A percentile compares a stretch with the other conserved stretches of the same genome.
phyloP scores from a whole-genome alignment of 2,888 invertebrate genomes.

The Bellardia bayeri region DNA sequence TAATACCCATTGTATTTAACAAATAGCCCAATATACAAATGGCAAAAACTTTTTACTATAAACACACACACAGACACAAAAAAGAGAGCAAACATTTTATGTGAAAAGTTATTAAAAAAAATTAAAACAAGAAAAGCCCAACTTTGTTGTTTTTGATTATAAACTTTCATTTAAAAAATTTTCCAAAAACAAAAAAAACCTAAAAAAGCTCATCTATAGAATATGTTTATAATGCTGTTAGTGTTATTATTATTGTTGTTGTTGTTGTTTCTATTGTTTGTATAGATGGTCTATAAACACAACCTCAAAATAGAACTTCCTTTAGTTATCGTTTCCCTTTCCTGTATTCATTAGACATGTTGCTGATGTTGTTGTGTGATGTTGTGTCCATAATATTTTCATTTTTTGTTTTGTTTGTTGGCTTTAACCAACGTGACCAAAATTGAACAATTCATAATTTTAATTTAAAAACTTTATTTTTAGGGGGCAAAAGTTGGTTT shows the following conservation, averaged over 20 bases:
- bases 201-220: slow-evolving; percentile 44
- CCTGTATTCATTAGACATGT: slow-evolving; percentile 61
- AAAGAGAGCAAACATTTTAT: slow-evolving; percentile 67
- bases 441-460: slow-evolving; percentile 77
- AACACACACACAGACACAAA: background rate
- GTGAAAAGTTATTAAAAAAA: slow-evolving; percentile 68
- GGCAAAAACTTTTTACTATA: background rate
- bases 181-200: background rate
- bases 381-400: slow-evolving; percentile 21
- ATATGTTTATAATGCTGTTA: slow-evolving; percentile 36
- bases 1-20: slow-evolving; percentile 64
- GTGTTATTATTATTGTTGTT: slow-evolving; percentile 9
- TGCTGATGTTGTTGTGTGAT: slow-evolving; percentile 14
- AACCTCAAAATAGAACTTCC: slow-evolving; percentile 52
- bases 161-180: slow-evolving; percentile 66
- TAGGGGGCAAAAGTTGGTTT: slow-evolving; percentile 62
- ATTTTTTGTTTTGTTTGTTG: slow-evolving; percentile 23
- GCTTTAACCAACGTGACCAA: slow-evolving; percentile 68
- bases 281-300: slow-evolving; percentile 57
- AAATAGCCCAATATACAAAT: slow-evolving; percentile 54
- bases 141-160: slow-evolving; percentile 70
- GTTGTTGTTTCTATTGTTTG: slow-evolving; percentile 50
- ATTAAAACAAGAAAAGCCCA: slow-evolving; percentile 38
- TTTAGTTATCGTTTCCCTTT: slow-evolving; percentile 56
- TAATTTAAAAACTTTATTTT: slow-evolving; percentile 76